Evolutionary conservation across 1,140 invertebrate genomes (phyloP), one percentile per base, ranked within the genome.

Genomic region (Agrilus planipennis): DNA sequence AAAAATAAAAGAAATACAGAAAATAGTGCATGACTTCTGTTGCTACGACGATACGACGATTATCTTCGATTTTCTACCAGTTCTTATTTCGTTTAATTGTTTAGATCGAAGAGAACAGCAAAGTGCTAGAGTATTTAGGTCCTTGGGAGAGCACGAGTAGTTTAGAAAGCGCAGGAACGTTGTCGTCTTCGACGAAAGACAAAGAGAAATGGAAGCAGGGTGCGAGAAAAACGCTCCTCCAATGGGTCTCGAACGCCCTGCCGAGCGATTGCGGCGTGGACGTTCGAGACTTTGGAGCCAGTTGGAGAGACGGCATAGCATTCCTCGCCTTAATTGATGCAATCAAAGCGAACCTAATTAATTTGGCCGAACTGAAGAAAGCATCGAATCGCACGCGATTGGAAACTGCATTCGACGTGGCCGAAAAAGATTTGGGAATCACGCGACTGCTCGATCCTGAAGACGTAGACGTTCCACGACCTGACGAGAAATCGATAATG

Each of bases 401-500:
- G 29, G 87, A 96, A 59, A 85, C 87, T 25, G 94, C 94, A 17
- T 98, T 98, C 64, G 77, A 84, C 54, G 78, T 93, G 10, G 95
- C 95, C 25, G 90, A 97, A 65, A 72, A 68, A 34, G 84, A 96
- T 56, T 67, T 99, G 12, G 91, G 90, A 30, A 95, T 98, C 50
- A 81, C 89, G n/a, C 73, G 84, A 51, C 69, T 97, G 9, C 67
- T 97, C 16, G 92, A 97, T 64, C 81, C 92, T 19, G 91, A 94
- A 71, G 95, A 99, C 68, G 90, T 99, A 18, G 91, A 98, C 68
- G 91, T 96, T 10, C 81, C 87, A 11, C 86, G 88, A 57, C 95
- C 95, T 6, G 95, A 99, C 65, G 94, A 99, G 60, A 89, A 92
- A 64, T 97, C 91, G 21, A 89, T 99, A 47, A 98, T 99, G 91